A percentile compares a stretch with the other conserved stretches of the same genome.
phyloP scores from a whole-genome alignment of 2,113 vertebrate genomes.

The Festucalex cinctus region DNA sequence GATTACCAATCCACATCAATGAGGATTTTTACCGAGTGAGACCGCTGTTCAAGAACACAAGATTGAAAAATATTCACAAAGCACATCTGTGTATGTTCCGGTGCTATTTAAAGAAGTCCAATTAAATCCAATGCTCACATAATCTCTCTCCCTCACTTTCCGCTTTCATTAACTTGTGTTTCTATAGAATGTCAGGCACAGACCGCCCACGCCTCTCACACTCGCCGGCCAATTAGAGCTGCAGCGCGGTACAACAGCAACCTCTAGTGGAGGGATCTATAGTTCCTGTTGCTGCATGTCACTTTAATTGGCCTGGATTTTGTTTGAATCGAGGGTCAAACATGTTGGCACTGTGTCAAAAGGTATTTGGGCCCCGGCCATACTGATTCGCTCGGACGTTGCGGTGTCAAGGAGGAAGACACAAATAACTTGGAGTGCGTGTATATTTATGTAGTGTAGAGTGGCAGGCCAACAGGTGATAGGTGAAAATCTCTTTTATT shows the following conservation, averaged over 20 bases:
- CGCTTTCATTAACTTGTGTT: slow-evolving; percentile 67
- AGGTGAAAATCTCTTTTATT: too few relatives aligned
- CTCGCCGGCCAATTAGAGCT: background rate
- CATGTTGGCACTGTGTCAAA: slow-evolving; percentile 15
- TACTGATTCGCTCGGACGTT: background rate
- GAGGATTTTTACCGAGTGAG: background rate
- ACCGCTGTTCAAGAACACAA: background rate
- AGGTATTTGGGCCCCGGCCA: slow-evolving; percentile 2
- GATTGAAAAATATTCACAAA: slow-evolving; percentile 2
- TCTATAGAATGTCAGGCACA: slow-evolving; percentile 53
- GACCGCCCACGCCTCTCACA: slow-evolving; percentile 34
- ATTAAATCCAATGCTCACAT: slow-evolving; percentile 70
- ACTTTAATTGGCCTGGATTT: slow-evolving; percentile 8
- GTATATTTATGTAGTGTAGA: background rate
- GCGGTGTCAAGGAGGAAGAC: background rate
- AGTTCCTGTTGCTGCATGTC: background rate
- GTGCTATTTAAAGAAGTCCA: slow-evolving; percentile 70
- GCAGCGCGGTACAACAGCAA: slow-evolving; percentile 55
- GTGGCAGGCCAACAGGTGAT: background rate
- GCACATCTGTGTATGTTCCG: slow-evolving; percentile 16
- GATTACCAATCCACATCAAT: background rate
- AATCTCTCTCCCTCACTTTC: slow-evolving; percentile 44
- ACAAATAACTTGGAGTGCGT: slow-evolving; percentile 3
- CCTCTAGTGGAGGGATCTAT: slow-evolving; percentile 47
- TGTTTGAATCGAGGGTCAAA: slow-evolving; percentile 8